Conservation (phyloP, 1,140 invertebrate genomes). For the Pomacea maculata region DNA sequence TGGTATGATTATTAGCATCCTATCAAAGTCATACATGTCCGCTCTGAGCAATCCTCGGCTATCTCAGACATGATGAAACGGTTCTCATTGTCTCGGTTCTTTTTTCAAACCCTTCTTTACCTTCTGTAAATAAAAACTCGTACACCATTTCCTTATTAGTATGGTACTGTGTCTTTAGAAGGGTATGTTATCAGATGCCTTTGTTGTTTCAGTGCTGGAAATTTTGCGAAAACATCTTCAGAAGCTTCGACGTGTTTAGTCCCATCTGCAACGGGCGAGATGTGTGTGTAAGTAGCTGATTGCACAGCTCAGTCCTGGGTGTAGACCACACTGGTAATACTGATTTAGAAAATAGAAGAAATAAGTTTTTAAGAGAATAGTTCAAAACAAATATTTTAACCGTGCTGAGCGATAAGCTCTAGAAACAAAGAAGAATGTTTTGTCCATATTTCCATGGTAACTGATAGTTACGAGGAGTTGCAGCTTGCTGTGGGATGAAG, state of each 20-base stretch:
- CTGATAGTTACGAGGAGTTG: not conserved
- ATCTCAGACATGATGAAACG: no score
- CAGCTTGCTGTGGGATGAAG: not conserved
- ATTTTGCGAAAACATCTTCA: slow-evolving; percentile 3
- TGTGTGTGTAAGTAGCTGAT: not conserved
- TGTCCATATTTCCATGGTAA: no score
- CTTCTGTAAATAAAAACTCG: no score
- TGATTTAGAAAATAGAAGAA: not conserved
- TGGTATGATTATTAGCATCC: no score
- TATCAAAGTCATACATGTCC: no score
- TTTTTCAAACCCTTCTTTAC: no score
- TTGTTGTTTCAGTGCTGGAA: slow-evolving; percentile 1
- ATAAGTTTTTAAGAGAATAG: not conserved
- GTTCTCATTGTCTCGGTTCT: no score
- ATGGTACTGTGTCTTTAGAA: not conserved
- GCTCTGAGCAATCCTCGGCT: no score
- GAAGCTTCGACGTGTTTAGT: not conserved
- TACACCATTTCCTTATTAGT: not conserved
- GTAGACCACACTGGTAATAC: not conserved
- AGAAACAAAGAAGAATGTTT: not conserved
- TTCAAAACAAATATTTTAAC: not conserved
- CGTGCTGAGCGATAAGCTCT: not conserved
- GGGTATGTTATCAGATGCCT: not conserved
- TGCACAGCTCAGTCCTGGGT: not conserved
- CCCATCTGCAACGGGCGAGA: not conserved